Evolutionary conservation across 2,797 vertebrate genomes (phyloP).

Genomic region (Chelidonichthys spinosus): DNA sequence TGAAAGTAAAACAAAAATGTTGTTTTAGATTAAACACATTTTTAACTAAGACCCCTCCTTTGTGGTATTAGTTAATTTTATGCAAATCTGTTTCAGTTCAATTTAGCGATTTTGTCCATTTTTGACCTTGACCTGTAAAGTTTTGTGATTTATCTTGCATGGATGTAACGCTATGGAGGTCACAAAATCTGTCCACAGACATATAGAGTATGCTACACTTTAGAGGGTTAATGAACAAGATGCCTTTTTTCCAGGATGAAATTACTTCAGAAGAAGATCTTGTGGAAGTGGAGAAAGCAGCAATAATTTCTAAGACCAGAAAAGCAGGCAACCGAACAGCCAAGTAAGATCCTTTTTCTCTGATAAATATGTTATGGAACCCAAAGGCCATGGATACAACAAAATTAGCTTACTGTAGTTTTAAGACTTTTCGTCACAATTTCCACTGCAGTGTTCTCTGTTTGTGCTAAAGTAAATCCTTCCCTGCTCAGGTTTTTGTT

Average conservation of each 20-base stretch:
- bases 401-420: not conserved
- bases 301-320: slow-evolving; percentile 76
- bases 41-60: not conserved
- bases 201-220: accelerated
- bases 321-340: slow-evolving; percentile 73
- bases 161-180: not conserved
- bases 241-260: slow-evolving; percentile 76
- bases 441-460: not conserved
- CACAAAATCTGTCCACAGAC: not conserved
- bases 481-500: not conserved
- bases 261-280: slow-evolving; percentile 72
- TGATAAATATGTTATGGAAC: not conserved
- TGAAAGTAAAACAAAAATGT: not conserved
- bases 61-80: not conserved
- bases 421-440: not conserved
- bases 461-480: not conserved
- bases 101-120: not conserved
- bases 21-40: not conserved
- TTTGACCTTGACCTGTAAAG: not conserved
- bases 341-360: slow-evolving; percentile 78
- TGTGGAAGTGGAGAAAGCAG: slow-evolving; percentile 56
- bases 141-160: not conserved
- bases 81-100: not conserved
- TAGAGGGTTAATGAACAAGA: not conserved
- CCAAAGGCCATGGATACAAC: not conserved